These are phyloP conservation scores for Trissoscelio sp. DNA, from an alignment of 2,888 invertebrate species.

Conservation along the genomic window DNA sequence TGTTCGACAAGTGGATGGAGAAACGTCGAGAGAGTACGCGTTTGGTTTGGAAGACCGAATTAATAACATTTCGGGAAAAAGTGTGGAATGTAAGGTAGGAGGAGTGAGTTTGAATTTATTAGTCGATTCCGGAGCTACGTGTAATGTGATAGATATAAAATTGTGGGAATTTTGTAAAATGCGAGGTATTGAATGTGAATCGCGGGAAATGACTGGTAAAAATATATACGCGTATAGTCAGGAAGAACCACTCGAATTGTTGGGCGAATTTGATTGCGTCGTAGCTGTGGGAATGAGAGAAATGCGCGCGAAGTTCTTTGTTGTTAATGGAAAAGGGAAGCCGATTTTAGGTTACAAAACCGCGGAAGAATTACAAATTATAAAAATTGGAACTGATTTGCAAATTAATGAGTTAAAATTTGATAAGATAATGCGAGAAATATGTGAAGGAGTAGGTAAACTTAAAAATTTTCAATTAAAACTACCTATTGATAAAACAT, in stretches of 20 bases:
- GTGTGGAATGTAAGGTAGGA: no score
- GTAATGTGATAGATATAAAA: conserved; percentile 67
- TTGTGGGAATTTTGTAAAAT: conserved; percentile 68
- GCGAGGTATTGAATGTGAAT: conserved; percentile 22
- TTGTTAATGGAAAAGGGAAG: conserved; percentile 27
- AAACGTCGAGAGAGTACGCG: no score
- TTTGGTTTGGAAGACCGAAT: no score
- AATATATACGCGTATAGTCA: conserved; percentile 68
- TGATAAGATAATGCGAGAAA: not conserved
- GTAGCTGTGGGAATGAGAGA: conserved; percentile 50
- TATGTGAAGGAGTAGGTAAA: conserved; percentile 64
- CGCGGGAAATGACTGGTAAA: conserved; percentile 58
- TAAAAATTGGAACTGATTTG: conserved; percentile 67
- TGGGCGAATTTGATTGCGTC: conserved; percentile 70
- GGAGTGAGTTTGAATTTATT: conserved; percentile 67
- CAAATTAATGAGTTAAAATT: not conserved
- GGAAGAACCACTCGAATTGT: conserved; percentile 53
- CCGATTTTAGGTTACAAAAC: conserved; percentile 69
- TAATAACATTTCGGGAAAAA: no score
- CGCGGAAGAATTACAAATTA: conserved; percentile 57
- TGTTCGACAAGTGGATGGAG: no score
- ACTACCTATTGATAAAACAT: conserved; percentile 71
- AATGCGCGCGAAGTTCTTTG: conserved; percentile 60
- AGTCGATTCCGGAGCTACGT: conserved; percentile 63
- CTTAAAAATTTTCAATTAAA: conserved; percentile 73